A percentile compares a stretch with the other conserved stretches of the same genome.
Evolutionary conservation across 1,140 invertebrate species (phyloP).

Genomic region (Thalassaphorura encarpata): DNA sequence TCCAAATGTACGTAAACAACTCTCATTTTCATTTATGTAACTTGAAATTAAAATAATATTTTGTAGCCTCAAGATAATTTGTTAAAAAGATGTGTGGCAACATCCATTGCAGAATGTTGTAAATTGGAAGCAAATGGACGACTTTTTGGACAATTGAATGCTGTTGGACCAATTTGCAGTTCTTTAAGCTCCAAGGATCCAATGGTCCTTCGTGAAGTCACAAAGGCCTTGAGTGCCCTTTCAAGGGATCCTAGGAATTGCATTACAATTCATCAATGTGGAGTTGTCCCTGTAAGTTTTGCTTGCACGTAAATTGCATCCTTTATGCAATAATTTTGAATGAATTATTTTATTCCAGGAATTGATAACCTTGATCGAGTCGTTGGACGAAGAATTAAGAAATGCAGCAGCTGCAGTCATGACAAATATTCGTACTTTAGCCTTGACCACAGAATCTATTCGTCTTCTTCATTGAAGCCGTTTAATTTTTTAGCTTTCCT

Average conservation of each 20-base stretch:
- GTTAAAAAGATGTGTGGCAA: slow-evolving; percentile 71
- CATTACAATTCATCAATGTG: slow-evolving; percentile 79
- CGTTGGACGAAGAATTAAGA: slow-evolving; percentile 2
- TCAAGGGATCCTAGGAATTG: slow-evolving; percentile 87
- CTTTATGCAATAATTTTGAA: not conserved
- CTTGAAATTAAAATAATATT: too few relatives aligned
- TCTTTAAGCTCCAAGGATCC: slow-evolving; percentile 60
- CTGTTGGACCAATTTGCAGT: slow-evolving; percentile 47
- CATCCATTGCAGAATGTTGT: slow-evolving; percentile 81
- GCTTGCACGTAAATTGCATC: not conserved
- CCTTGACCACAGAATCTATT: slow-evolving; percentile 13
- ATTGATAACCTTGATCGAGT: not conserved
- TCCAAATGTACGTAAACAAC: not conserved
- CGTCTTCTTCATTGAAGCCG: not conserved
- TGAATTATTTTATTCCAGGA: not conserved
- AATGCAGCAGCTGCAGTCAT: slow-evolving; percentile 6
- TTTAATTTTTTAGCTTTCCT: too few relatives aligned
- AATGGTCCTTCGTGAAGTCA: slow-evolving; percentile 71
- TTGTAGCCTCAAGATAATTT: slow-evolving; percentile 52
- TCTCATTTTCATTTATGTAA: not conserved
- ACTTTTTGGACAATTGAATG: slow-evolving; percentile 69
- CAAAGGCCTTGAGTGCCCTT: slow-evolving; percentile 73
- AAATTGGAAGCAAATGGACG: slow-evolving; percentile 76
- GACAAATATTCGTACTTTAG: slow-evolving; percentile 1
- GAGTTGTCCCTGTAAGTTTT: slow-evolving; percentile 54